Evolutionary conservation across 2,113 vertebrate species (phyloP).

Genomic region (Aphelocoma coerulescens): DNA sequence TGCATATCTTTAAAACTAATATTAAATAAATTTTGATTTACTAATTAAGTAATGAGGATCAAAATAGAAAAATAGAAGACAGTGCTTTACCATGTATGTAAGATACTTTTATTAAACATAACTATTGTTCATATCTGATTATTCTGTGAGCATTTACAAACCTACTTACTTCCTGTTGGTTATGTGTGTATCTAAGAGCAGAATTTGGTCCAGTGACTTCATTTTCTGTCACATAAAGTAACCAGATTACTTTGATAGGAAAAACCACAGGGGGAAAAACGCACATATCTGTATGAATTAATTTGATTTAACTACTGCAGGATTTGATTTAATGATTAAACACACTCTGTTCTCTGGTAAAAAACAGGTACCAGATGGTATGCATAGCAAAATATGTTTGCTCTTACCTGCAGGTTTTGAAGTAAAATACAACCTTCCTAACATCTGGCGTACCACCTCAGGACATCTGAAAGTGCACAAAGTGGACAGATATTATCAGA

Average conservation of each 20-base stretch:
- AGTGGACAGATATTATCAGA: background rate
- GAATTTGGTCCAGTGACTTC: background rate
- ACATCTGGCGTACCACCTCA: constrained; percentile 20
- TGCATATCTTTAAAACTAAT: background rate
- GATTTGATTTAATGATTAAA: constrained; percentile 4
- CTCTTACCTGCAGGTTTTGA: constrained; percentile 24
- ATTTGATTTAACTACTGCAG: constrained; percentile 3
- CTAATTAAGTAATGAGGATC: background rate
- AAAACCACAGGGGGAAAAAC: background rate
- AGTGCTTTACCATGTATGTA: background rate
- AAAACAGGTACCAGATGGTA: constrained; percentile 28
- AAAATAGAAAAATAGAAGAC: background rate
- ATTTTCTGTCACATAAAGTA: background rate
- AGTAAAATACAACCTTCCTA: constrained; percentile 27
- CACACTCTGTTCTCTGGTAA: background rate
- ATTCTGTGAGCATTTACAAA: background rate
- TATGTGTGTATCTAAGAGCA: background rate
- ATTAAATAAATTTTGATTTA: background rate
- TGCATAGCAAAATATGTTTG: background rate
- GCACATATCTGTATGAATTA: constrained; percentile 15
- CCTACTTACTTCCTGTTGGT: background rate
- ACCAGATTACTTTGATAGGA: background rate
- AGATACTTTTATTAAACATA: background rate
- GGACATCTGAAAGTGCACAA: constrained; percentile 7
- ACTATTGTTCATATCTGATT: background rate